Conservation (phyloP, 2,797 vertebrate genomes). For the Antennarius maculatus region DNA sequence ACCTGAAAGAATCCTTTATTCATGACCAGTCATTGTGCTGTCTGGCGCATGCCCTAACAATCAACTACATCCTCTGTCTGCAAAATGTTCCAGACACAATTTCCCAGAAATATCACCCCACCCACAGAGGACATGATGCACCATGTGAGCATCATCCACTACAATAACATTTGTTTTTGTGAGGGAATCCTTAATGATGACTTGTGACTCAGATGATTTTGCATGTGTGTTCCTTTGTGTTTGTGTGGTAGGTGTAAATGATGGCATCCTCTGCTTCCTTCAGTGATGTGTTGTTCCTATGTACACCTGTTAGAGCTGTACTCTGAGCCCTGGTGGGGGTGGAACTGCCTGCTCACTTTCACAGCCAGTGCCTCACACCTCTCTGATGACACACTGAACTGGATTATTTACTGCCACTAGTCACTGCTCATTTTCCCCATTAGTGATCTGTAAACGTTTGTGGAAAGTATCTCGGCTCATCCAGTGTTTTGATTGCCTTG, state of each 20-base stretch:
- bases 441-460: neutral
- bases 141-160: conserved; percentile 15
- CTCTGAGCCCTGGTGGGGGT: conserved; percentile 43
- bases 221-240: neutral
- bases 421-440: neutral
- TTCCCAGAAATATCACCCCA: conserved; percentile 32
- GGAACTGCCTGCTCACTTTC: conserved; percentile 50
- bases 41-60: conserved; percentile 59
- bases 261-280: conserved; percentile 42
- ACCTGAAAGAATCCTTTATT: neutral
- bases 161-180: conserved; percentile 6
- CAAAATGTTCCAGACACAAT: conserved; percentile 55
- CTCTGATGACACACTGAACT: neutral
- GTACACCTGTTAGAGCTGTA: conserved; percentile 65
- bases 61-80: conserved; percentile 51
- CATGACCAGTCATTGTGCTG: conserved; percentile 31
- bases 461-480: neutral
- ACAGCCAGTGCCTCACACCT: conserved; percentile 43
- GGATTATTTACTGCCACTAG: conserved; percentile 12
- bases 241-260: conserved; percentile 23
- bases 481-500: neutral
- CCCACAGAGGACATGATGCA: conserved; percentile 8
- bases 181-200: conserved; percentile 30
- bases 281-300: conserved; percentile 47
- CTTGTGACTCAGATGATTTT: conserved; percentile 32